Percentiles rank a stretch among this genome's conserved stretches.
These are phyloP conservation scores for Suillia variegata DNA, from an alignment of 2,888 invertebrate genomes.

Conservation along the genomic window DNA sequence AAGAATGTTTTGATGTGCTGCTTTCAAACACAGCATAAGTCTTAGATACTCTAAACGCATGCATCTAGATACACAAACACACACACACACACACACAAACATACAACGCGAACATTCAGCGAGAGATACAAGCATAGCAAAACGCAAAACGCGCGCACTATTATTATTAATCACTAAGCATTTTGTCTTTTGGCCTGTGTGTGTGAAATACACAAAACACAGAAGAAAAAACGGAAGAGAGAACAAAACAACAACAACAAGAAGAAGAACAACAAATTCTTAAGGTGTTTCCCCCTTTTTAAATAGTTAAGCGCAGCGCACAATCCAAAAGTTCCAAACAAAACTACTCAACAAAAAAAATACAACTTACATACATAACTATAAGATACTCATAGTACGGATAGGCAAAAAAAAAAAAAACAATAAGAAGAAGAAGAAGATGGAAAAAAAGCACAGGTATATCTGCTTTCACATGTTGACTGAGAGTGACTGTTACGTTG, in stretches of 20 bases:
- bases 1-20: slow-evolving; percentile 13
- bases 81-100: background rate
- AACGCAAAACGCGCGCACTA: slow-evolving; percentile 13
- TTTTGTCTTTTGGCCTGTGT: slow-evolving; percentile 37
- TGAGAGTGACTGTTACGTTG: slow-evolving; percentile 37
- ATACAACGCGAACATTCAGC: slow-evolving; percentile 4
- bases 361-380: too few relatives aligned
- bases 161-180: slow-evolving; percentile 51
- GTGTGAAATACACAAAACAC: too few relatives aligned
- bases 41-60: background rate
- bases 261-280: slow-evolving; percentile 34
- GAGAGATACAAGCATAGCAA: background rate
- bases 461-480: slow-evolving; percentile 17
- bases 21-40: too few relatives aligned
- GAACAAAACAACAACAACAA: slow-evolving; percentile 16
- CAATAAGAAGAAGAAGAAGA: background rate
- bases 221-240: too few relatives aligned
- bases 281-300: slow-evolving; percentile 42
- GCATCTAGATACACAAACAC: slow-evolving; percentile 2
- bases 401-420: too few relatives aligned
- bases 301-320: slow-evolving; percentile 1
- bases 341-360: too few relatives aligned
- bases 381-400: too few relatives aligned
- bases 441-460: background rate
- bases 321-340: too few relatives aligned